Percentiles rank a stretch among this genome's conserved stretches.
Conservation (phyloP, 2,113 vertebrate genomes). For the Aptenodytes forsteri region DNA sequence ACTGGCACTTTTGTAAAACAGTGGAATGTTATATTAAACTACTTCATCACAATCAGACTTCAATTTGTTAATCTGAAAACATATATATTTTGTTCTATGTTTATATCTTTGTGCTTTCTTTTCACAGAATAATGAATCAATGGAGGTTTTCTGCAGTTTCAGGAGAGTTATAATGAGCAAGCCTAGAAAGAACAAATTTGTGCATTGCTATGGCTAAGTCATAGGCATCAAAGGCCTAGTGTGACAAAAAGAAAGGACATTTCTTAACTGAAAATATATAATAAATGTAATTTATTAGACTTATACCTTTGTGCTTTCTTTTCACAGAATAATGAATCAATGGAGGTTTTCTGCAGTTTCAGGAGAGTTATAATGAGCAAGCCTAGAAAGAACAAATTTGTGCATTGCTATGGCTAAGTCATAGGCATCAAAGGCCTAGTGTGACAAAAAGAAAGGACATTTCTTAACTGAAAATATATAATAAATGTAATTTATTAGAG, state of each 20-base stretch:
- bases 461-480: not conserved
- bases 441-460: not conserved
- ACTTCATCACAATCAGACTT: not conserved
- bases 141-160: not conserved
- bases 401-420: not conserved
- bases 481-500: not conserved
- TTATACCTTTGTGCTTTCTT: not conserved
- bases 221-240: not conserved
- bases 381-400: not conserved
- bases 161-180: not conserved
- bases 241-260: not conserved
- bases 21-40: not conserved
- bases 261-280: not conserved
- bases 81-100: not conserved
- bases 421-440: not conserved
- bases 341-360: not conserved
- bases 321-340: not conserved
- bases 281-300: constrained; percentile 1
- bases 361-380: not conserved
- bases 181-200: not conserved
- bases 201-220: not conserved
- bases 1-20: not conserved
- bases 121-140: not conserved
- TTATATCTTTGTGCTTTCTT: not conserved
- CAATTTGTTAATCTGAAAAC: not conserved